Evolutionary conservation across 2,888 invertebrate genomes (phyloP).

Genomic region (Taenaris catops): DNA sequence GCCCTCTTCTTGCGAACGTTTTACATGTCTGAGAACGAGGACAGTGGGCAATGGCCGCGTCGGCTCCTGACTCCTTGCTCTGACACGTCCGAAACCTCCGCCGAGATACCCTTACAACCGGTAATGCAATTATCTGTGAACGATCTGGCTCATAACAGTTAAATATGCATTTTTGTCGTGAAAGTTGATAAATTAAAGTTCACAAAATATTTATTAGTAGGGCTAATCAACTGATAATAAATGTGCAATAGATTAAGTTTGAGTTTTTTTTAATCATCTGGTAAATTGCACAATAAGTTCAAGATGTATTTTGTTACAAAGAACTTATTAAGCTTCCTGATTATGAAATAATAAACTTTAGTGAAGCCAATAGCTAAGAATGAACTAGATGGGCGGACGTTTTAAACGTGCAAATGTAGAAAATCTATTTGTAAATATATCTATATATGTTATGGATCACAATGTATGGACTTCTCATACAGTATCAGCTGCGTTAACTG

Average conservation of each 20-base stretch:
- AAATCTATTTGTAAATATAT: conserved; percentile 16
- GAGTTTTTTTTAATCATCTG: conserved; percentile 18
- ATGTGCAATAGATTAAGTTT: conserved; percentile 52
- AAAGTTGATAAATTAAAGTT: too few species aligned
- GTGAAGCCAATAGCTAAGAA: conserved; percentile 3
- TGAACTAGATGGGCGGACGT: conserved; percentile 8
- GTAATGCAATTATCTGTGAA: conserved; percentile 52
- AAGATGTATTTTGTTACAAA: too few species aligned
- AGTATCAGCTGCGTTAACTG: conserved; percentile 12
- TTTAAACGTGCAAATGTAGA: conserved; percentile 17
- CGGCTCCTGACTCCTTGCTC: conserved; percentile 55
- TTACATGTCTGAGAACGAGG: conserved; percentile 48
- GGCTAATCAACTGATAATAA: conserved; percentile 13
- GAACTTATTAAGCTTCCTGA: too few species aligned
- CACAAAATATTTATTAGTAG: conserved; percentile 21
- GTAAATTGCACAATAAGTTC: conserved; percentile 14
- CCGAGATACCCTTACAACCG: conserved; percentile 65
- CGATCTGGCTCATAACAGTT: conserved; percentile 51
- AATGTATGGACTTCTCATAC: conserved; percentile 9
- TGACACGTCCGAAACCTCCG: conserved; percentile 57
- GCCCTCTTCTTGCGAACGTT: too few species aligned
- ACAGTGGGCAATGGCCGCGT: conserved; percentile 46
- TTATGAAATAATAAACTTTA: conserved; percentile 8
- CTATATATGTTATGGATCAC: conserved; percentile 12
- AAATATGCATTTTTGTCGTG: too few species aligned